phyloP scores from a whole-genome alignment of 1,140 invertebrate species.

The Drosophila insularis region DNA sequence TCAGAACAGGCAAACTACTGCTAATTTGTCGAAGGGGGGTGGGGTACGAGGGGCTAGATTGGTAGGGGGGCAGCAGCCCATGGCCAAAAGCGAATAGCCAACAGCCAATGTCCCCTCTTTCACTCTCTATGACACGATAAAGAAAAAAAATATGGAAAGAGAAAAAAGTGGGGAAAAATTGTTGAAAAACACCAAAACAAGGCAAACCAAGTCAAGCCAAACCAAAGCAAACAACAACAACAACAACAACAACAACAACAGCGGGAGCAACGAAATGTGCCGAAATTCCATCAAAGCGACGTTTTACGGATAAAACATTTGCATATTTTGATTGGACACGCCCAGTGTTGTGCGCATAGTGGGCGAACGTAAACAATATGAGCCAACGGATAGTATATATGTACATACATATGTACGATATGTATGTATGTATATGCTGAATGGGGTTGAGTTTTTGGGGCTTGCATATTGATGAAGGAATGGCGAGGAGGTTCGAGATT shows the following conservation, averaged over 20 bases:
- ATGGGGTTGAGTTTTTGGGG: neutral
- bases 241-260: conserved; percentile 29
- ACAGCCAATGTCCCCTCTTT: conserved; percentile 15
- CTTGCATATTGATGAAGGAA: neutral
- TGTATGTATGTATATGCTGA: neutral
- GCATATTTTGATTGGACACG: conserved; percentile 79
- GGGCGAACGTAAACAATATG: conserved; percentile 70
- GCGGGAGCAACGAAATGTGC: conserved; percentile 60
- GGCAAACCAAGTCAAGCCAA: conserved; percentile 66
- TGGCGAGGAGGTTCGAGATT: neutral
- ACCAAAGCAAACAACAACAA: conserved; percentile 64
- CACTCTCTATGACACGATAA: conserved; percentile 31
- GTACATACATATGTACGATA: no score
- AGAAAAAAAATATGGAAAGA: conserved; percentile 11
- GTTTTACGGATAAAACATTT: conserved; percentile 78
- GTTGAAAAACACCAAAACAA: conserved; percentile 50
- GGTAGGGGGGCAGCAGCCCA: neutral
- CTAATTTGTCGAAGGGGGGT: conserved; percentile 57
- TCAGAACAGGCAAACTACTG: conserved; percentile 59
- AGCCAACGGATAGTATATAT: conserved; percentile 5
- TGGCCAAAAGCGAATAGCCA: neutral
- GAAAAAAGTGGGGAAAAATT: neutral
- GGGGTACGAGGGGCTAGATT: neutral
- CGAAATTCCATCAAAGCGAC: conserved; percentile 78
- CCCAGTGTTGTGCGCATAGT: conserved; percentile 64